These are phyloP conservation scores for Fissipunctia ypsillon DNA, from an alignment of 2,888 invertebrate genomes.

Conservation along the genomic window DNA sequence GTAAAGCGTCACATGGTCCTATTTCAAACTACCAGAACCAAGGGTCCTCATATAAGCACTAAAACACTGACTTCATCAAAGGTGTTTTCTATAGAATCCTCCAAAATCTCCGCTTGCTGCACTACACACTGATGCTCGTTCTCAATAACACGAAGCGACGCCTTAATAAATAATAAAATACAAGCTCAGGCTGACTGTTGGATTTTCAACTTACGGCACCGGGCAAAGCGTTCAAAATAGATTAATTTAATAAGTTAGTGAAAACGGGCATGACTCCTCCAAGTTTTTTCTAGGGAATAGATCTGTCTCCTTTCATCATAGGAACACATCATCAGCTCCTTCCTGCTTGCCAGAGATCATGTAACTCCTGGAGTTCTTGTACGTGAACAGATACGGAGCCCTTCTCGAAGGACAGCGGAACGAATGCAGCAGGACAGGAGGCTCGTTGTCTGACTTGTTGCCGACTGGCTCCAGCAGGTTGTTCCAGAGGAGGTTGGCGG, in stretches of 20 bases:
- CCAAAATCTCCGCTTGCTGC: not conserved
- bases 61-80: not conserved
- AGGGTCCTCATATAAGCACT: not conserved
- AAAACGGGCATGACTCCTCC: not conserved
- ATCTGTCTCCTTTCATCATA: slow-evolving; percentile 22
- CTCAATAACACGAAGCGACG: not conserved
- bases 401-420: slow-evolving; percentile 91
- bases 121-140: not conserved
- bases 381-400: slow-evolving; percentile 92
- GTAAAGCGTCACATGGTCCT: not conserved
- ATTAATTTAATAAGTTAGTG: too few species aligned
- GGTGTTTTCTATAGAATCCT: not conserved
- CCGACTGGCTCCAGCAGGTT: slow-evolving; percentile 93
- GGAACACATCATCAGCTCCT: slow-evolving; percentile 67
- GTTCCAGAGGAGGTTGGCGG: slow-evolving; percentile 94
- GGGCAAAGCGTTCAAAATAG: not conserved
- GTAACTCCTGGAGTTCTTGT: slow-evolving; percentile 86
- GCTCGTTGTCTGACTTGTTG: slow-evolving; percentile 89
- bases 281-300: not conserved
- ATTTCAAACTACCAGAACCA: not conserved
- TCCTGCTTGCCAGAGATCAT: slow-evolving; percentile 80
- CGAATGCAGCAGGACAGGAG: slow-evolving; percentile 91
- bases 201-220: not conserved
- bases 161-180: too few species aligned
- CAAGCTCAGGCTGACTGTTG: not conserved